Evolutionary conservation across 2,888 invertebrate species (phyloP), one percentile per base, ranked within the genome.

Genomic region (Marronus borbonicus): DNA sequence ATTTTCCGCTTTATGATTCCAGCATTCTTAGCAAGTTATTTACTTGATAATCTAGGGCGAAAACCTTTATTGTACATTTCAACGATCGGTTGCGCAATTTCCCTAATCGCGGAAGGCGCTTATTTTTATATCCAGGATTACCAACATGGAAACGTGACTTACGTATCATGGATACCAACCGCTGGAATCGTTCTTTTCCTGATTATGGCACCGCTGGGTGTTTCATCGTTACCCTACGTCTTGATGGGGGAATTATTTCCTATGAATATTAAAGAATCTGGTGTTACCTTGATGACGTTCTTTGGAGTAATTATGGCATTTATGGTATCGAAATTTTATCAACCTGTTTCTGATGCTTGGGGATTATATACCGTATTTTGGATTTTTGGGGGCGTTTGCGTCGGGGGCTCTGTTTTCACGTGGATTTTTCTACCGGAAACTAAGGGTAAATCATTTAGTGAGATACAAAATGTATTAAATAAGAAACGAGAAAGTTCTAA

Each of bases 241-340:
- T 89, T 93, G 88, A 90, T 93, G 82, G 92, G 92, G 0, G 93
- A 93, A 84, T 82, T 93, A 4, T 93, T 93, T 82, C 92, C 93
- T 0, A 91, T 92, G 0, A 92, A 92, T 80, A 91, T 93, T 0
- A 93, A 93, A 83, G 91, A 91, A 0, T 88, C 90, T 0, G 93
- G 93, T 0, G 91, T 92, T 0, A 92, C 92, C 3, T 81, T 90
- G 3, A 91, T 91, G 0, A 92, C 92, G 0, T 89, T 92, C 83
- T 86, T 91, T 80, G 90, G 91, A 0, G 91, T 92, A 28, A 81
- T 91, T 0, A 85, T 92, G 65, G 91, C 91, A 44, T 92, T 93
- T 81, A 80, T 89, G 3, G 91, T 92, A 0, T 91, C 91, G 0
- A 92, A 93, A 84, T 89, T 91, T 78, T 92, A 92, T 81, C 91